Percentiles rank a stretch among this genome's conserved stretches.
phyloP scores from a whole-genome alignment of 2,113 vertebrate genomes.

The Globicephala melas region DNA sequence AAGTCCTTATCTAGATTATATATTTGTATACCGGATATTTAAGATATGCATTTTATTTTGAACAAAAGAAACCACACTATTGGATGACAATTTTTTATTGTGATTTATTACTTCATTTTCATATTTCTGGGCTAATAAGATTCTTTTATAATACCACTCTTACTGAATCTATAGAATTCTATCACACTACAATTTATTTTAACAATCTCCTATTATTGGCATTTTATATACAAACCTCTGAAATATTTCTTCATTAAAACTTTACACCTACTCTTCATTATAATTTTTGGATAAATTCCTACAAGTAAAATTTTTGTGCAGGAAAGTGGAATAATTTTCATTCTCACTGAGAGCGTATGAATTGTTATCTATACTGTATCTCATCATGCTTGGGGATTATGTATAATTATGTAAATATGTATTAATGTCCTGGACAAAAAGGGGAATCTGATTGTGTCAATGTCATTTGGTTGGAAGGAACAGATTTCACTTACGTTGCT shows the following conservation, averaged over 20 bases:
- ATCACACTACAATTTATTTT: background rate
- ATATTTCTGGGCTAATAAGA: background rate
- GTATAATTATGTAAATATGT: background rate
- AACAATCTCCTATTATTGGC: background rate
- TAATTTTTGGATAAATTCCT: background rate
- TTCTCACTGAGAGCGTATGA: background rate
- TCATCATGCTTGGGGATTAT: background rate
- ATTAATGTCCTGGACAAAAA: background rate
- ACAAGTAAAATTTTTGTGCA: background rate
- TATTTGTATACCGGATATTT: background rate
- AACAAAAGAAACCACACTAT: background rate
- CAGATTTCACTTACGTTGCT: background rate
- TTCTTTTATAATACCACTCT: constrained; percentile 1
- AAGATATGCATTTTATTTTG: constrained; percentile 19
- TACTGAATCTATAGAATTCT: background rate
- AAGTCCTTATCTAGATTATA: background rate
- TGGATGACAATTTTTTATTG: background rate
- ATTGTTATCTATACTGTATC: background rate
- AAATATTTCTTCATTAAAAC: background rate
- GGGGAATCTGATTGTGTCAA: background rate
- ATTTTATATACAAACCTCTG: background rate
- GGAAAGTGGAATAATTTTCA: background rate
- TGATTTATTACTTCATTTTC: background rate
- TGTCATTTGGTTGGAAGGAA: background rate
- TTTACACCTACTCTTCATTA: background rate